phyloP scores from a whole-genome alignment of 2,113 vertebrate genomes.

The Cinclus cinclus region DNA sequence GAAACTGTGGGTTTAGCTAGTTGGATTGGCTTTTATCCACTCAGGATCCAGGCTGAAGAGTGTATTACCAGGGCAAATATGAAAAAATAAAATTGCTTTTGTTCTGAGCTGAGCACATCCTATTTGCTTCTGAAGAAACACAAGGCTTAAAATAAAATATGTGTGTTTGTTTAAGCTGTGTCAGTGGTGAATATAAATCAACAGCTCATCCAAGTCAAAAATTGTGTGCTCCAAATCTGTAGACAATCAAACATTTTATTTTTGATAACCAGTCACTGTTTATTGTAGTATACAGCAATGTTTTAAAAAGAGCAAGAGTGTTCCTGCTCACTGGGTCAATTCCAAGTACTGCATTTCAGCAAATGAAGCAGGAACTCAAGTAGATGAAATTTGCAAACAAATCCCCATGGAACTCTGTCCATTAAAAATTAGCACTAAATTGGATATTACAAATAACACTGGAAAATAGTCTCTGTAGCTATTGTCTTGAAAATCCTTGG shows the following conservation, averaged over 20 bases:
- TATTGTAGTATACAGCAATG: slow-evolving; percentile 13
- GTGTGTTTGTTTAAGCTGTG: slow-evolving; percentile 38
- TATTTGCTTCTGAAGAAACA: neutral
- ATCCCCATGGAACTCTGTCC: slow-evolving; percentile 43
- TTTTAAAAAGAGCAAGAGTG: slow-evolving; percentile 40
- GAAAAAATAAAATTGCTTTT: slow-evolving; percentile 15
- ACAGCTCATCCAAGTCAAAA: slow-evolving; percentile 21
- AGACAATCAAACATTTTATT: slow-evolving; percentile 50
- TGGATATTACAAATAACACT: slow-evolving; percentile 54
- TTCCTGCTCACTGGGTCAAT: slow-evolving; percentile 28
- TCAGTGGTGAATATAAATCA: neutral
- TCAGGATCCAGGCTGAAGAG: neutral
- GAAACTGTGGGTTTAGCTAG: neutral
- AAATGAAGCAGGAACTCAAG: slow-evolving; percentile 55
- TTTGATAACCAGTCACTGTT: slow-evolving; percentile 46
- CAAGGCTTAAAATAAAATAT: slow-evolving; percentile 16
- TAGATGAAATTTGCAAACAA: slow-evolving; percentile 65
- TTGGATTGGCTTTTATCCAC: neutral
- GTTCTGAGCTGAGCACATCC: neutral
- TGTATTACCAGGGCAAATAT: neutral
- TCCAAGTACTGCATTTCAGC: slow-evolving; percentile 57
- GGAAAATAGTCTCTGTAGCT: slow-evolving; percentile 29
- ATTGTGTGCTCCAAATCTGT: neutral
- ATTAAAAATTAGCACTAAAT: slow-evolving; percentile 69
- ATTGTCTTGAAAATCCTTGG: slow-evolving; percentile 64